phyloP scores from a whole-genome alignment of 2,113 vertebrate genomes.

The Microcebus murinus region DNA sequence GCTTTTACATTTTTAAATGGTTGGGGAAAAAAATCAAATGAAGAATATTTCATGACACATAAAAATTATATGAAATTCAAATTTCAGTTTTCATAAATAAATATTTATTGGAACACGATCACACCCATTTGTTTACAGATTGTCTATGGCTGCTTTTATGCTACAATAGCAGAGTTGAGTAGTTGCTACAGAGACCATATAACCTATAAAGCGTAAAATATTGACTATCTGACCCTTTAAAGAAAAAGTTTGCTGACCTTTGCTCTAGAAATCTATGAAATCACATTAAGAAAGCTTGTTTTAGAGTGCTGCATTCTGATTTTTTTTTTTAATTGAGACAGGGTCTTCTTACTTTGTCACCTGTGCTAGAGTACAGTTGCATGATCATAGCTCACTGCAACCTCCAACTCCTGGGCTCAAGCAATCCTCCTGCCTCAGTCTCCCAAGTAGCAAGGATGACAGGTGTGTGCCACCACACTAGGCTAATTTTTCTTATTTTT shows the following conservation, averaged over 20 bases:
- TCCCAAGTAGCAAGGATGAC: too few relatives aligned
- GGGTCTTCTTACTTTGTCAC: too few relatives aligned
- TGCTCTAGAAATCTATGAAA: not conserved
- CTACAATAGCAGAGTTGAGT: not conserved
- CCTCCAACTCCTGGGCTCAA: too few relatives aligned
- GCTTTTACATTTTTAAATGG: conserved; percentile 31
- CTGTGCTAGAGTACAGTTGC: too few relatives aligned
- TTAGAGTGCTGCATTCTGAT: not conserved
- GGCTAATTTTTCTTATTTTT: too few relatives aligned
- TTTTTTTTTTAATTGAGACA: not conserved
- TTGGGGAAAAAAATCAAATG: not conserved
- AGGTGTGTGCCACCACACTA: too few relatives aligned
- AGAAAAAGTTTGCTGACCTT: not conserved
- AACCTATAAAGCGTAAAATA: not conserved
- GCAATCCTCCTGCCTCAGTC: too few relatives aligned
- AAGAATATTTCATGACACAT: not conserved
- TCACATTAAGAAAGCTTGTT: not conserved
- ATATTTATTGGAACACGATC: not conserved
- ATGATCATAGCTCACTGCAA: too few relatives aligned
- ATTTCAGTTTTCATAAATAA: not conserved
- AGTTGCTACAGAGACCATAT: not conserved
- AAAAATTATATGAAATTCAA: conserved; percentile 19
- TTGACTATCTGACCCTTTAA: not conserved
- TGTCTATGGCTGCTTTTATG: not conserved
- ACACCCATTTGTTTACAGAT: not conserved